phyloP scores from a whole-genome alignment of 2,113 vertebrate genomes.

The Epinephelus moara region DNA sequence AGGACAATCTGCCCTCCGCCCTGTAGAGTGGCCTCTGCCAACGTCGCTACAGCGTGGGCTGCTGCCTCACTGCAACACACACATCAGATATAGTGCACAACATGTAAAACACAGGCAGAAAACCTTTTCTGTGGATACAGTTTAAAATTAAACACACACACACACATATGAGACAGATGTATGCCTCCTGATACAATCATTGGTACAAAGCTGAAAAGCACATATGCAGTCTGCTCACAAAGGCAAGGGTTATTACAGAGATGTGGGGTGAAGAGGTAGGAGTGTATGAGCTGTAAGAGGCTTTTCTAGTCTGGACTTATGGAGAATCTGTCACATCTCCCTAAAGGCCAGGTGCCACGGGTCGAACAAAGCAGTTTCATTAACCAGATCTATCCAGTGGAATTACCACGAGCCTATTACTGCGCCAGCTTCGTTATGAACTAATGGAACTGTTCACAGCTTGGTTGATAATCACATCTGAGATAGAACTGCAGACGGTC shows the following conservation, averaged over 20 bases:
- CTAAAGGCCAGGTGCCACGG: conserved; percentile 73
- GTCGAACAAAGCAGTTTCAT: conserved; percentile 77
- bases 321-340: conserved; percentile 76
- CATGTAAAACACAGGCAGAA: neutral
- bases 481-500: conserved; percentile 40
- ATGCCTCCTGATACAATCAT: conserved; percentile 10
- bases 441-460: conserved; percentile 54
- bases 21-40: conserved; percentile 97
- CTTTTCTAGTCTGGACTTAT: conserved; percentile 80
- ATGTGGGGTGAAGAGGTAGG: conserved; percentile 60
- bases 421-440: conserved; percentile 64
- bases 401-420: conserved; percentile 74
- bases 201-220: conserved; percentile 25
- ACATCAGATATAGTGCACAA: neutral
- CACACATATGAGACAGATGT: neutral
- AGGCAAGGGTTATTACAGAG: conserved; percentile 67
- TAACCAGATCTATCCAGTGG: conserved; percentile 70
- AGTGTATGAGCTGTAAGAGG: conserved; percentile 76
- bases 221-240: conserved; percentile 28
- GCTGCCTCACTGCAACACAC: conserved; percentile 91
- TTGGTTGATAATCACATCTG: conserved; percentile 51
- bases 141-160: neutral
- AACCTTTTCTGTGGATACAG: neutral
- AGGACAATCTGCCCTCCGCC: conserved; percentile 98
- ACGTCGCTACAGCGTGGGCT: conserved; percentile 95